phyloP scores from a whole-genome alignment of 2,888 invertebrate genomes.

The Cerastis leucographa region DNA sequence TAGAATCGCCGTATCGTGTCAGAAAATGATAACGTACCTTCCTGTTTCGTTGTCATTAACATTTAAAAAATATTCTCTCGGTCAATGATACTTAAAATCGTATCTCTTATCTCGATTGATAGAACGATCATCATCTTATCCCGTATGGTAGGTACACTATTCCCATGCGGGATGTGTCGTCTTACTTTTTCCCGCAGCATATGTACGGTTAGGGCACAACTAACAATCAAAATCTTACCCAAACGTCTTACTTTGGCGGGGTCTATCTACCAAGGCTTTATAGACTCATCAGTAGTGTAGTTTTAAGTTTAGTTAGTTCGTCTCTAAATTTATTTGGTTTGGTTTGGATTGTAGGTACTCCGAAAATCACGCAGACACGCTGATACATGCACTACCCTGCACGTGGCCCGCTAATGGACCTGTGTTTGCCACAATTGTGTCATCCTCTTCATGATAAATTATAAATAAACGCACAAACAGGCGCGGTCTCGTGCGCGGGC shows the following conservation, averaged over 20 bases:
- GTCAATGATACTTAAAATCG: neutral
- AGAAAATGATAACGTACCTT: neutral
- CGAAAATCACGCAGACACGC: constrained; percentile 15
- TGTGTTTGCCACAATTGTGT: constrained; percentile 67
- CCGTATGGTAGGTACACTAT: neutral
- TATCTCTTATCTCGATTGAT: neutral
- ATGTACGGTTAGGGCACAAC: neutral
- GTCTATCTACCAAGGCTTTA: neutral
- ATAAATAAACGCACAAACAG: constrained; percentile 75
- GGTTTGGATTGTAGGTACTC: neutral
- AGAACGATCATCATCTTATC: neutral
- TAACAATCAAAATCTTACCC: neutral
- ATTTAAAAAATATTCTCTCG: neutral
- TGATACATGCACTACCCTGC: constrained; percentile 35
- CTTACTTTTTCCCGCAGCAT: neutral
- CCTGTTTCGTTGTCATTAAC: neutral
- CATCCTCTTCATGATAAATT: constrained; percentile 66
- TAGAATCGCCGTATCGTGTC: neutral
- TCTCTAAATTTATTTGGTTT: neutral
- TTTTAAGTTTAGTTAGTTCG: neutral
- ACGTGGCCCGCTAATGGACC: constrained; percentile 63
- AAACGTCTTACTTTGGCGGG: neutral
- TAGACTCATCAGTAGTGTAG: neutral
- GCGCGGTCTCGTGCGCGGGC: constrained; percentile 83
- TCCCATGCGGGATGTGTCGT: neutral